A percentile compares a stretch with the other conserved stretches of the same genome.
phyloP scores from a whole-genome alignment of 1,140 invertebrate genomes.

The Lepidotrigona ventralis region DNA sequence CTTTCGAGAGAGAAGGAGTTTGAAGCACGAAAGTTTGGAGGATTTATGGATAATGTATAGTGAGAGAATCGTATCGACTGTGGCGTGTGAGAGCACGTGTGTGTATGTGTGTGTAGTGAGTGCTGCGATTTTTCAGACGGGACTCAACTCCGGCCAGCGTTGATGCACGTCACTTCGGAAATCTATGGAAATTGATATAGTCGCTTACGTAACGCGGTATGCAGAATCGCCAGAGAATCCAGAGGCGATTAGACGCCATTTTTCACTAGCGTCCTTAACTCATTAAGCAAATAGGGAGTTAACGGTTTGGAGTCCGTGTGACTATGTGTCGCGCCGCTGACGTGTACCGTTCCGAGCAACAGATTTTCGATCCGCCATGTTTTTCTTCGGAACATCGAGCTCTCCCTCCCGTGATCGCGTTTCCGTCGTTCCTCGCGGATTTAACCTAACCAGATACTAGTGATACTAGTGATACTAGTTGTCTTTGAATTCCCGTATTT shows the following conservation, averaged over 20 bases:
- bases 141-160: not conserved
- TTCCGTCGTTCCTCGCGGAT: not conserved
- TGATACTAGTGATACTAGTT: no score
- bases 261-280: slow-evolving; percentile 42
- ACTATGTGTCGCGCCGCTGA: not conserved
- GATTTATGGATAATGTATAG: no score
- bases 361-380: slow-evolving; percentile 44
- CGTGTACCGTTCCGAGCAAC: slow-evolving; percentile 18
- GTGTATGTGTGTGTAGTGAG: no score
- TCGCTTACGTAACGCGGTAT: slow-evolving; percentile 31
- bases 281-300: slow-evolving; percentile 46
- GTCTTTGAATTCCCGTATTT: no score
- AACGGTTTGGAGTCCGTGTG: slow-evolving; percentile 19
- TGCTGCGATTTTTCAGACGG: not conserved
- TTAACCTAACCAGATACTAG: not conserved
- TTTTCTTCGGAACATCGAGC: slow-evolving; percentile 2
- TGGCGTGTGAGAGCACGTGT: no score
- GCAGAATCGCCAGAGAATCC: slow-evolving; percentile 32
- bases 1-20: no score
- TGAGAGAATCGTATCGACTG: not conserved
- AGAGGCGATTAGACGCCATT: slow-evolving; percentile 47
- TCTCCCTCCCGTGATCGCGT: not conserved
- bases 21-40: no score
- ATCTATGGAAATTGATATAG: slow-evolving; percentile 42
- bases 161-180: slow-evolving; percentile 1